Evolutionary conservation across 1,140 invertebrate species (phyloP), one percentile per base, ranked within the genome.

Genomic region (Drosophila tsacasi): DNA sequence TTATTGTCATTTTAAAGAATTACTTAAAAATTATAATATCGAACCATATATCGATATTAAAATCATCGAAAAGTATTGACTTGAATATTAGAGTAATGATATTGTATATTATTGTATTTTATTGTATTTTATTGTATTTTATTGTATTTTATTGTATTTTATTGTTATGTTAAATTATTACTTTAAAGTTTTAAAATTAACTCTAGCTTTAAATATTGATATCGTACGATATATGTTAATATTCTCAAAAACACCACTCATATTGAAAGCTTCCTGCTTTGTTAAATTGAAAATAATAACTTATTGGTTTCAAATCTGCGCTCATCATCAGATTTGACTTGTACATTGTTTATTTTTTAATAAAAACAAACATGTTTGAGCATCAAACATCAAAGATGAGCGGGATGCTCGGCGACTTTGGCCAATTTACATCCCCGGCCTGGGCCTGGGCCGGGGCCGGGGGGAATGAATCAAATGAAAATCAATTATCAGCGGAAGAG

Each of bases 401-500:
- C 54, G 30, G 32, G 7, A 19, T 6, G 19, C 21, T n/a, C n/a
- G 21, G 5, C 30, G 54, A 25, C 15, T 57, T 3, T 10, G 21
- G 54, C 32, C 30, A 54, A 72, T 72, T 59, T 69, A 30, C 32
- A 50, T 39, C 61, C 42, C 46, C 30, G 13, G 17, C 12, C 54
- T 17, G 13, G n/a, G 17, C 35, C 12, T n/a, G n/a, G 13, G 17
- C 12, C 54, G 10, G 13, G n/a, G 17, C 35, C 12, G n/a, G n/a
- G 13, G 17, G 17, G 42, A 77, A 81, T 85, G 82, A 79, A 85
- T 86, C 79, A 86, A 85, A 85, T 85, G 68, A 76, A 80, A 85
- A 85, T 72, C 83, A 83, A 89, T 87, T 87, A 89, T 75, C 40
- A 55, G 37, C 54, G 46, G 27, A 44, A 23, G 32, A 46, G 8